Evolutionary conservation across 2,888 invertebrate genomes (phyloP).

Genomic region (Harpalus rubripes): DNA sequence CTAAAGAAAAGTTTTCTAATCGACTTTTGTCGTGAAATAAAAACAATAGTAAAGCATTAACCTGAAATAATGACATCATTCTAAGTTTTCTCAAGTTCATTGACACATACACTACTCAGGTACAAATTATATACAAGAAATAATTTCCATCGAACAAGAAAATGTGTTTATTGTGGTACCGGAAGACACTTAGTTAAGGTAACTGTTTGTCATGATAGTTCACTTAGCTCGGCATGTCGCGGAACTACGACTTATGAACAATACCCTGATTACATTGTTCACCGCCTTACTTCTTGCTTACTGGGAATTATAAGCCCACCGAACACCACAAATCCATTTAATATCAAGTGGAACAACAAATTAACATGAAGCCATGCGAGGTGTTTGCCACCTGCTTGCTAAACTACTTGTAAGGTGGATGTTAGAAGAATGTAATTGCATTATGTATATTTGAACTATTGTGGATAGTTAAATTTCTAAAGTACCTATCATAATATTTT

Average conservation of each 20-base stretch:
- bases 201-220: slow-evolving; percentile 19
- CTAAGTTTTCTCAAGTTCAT: not conserved
- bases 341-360: slow-evolving; percentile 62
- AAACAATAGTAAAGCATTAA: no score
- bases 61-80: no score
- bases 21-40: no score
- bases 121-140: slow-evolving; percentile 10
- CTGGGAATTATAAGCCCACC: slow-evolving; percentile 21
- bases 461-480: no score
- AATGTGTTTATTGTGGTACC: slow-evolving; percentile 10
- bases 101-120: not conserved
- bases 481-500: no score
- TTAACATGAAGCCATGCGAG: slow-evolving; percentile 33
- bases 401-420: no score
- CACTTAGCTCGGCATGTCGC: slow-evolving; percentile 38
- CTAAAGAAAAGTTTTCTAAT: no score
- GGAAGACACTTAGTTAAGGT: slow-evolving; percentile 15
- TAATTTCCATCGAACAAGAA: slow-evolving; percentile 10
- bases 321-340: slow-evolving; percentile 63
- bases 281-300: slow-evolving; percentile 42
- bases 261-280: slow-evolving; percentile 49
- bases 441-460: no score
- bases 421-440: no score
- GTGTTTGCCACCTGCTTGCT: slow-evolving; percentile 5
- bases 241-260: slow-evolving; percentile 53